Conservation (phyloP, 1,140 invertebrate species). For the Eriosoma lanigerum region DNA sequence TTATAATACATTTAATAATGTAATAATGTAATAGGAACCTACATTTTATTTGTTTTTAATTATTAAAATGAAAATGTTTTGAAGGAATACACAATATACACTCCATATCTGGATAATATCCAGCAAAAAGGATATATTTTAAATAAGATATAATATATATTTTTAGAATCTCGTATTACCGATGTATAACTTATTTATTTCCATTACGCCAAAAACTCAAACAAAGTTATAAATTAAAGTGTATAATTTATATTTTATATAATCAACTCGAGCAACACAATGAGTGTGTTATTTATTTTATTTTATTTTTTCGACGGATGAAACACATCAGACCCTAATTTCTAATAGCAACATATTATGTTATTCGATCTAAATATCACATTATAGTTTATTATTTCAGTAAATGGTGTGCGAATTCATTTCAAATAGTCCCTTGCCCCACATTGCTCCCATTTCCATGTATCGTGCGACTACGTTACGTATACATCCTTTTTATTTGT, state of each 20-base stretch:
- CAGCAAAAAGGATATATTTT: too few species aligned
- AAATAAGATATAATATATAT: too few species aligned
- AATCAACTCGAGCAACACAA: not conserved
- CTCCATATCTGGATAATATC: too few species aligned
- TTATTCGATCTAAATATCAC: not conserved
- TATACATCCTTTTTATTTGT: slow-evolving; percentile 33
- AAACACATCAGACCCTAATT: slow-evolving; percentile 35
- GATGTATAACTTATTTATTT: not conserved
- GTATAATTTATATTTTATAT: not conserved
- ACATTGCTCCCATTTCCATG: slow-evolving; percentile 6
- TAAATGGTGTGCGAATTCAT: slow-evolving; percentile 47
- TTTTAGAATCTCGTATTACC: too few species aligned
- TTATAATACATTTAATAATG: too few species aligned
- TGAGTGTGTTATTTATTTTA: not conserved
- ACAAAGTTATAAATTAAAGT: too few species aligned
- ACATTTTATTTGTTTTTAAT: too few species aligned
- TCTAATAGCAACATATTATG: not conserved
- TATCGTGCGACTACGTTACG: not conserved
- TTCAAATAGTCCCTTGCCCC: slow-evolving; percentile 20
- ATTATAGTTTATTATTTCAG: slow-evolving; percentile 21
- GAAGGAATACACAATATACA: too few species aligned
- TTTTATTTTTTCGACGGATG: slow-evolving; percentile 17
- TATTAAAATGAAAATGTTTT: too few species aligned
- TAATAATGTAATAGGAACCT: too few species aligned
- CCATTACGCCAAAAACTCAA: not conserved